Evolutionary conservation across 2,888 invertebrate genomes (phyloP).

Genomic region (Eristalis arbustorum): DNA sequence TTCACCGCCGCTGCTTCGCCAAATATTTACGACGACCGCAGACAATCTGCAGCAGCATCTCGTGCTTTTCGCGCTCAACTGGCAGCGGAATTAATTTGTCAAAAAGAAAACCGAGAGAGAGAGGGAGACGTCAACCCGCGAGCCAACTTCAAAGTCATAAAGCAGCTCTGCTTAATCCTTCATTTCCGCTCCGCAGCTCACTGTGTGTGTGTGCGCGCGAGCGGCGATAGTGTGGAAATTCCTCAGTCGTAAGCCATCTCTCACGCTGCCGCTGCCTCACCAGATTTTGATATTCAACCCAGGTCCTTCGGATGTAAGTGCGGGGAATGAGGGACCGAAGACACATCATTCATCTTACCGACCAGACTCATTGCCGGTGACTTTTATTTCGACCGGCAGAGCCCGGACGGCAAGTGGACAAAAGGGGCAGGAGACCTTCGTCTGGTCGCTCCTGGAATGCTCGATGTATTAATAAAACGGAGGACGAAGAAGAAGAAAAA

Average conservation of each 20-base stretch:
- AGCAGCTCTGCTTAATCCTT: conserved; percentile 23
- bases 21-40: neutral
- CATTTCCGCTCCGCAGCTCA: neutral
- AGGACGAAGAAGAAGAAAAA: conserved; percentile 39
- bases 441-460: conserved; percentile 47
- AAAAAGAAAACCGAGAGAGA: conserved; percentile 7
- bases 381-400: conserved; percentile 53
- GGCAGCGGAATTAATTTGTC: conserved; percentile 57
- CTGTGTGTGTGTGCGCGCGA: too few species aligned
- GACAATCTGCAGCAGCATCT: neutral
- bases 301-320: conserved; percentile 13
- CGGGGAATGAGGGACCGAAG: conserved; percentile 18
- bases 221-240: conserved; percentile 29
- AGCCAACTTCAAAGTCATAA: conserved; percentile 27
- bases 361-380: conserved; percentile 68
- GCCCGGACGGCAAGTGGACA: neutral
- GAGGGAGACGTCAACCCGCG: conserved; percentile 26
- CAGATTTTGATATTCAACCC: conserved; percentile 62
- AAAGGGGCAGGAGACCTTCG: conserved; percentile 20
- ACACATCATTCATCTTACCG: conserved; percentile 50
- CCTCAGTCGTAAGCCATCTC: conserved; percentile 56
- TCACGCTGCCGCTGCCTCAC: neutral
- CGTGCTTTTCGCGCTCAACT: neutral
- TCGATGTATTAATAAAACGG: conserved; percentile 57
- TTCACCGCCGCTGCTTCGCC: too few species aligned